Evolutionary conservation across 2,797 vertebrate genomes (phyloP).

Genomic region (Megaceryle alcyon): DNA sequence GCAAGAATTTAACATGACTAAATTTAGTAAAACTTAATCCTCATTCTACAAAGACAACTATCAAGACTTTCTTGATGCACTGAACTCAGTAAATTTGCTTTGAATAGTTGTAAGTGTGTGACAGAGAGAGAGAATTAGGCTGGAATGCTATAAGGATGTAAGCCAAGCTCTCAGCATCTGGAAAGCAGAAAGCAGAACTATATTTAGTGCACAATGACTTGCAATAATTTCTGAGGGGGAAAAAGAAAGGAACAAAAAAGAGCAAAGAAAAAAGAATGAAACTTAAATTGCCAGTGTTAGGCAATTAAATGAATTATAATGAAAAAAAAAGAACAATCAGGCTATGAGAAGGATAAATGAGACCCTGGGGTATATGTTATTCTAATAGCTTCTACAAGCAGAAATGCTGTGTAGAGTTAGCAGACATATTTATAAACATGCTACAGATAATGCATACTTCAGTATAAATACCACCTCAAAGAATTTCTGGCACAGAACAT

Average conservation of each 20-base stretch:
- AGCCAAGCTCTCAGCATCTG: conserved; percentile 77
- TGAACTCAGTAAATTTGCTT: conserved; percentile 47
- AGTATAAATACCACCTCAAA: conserved; percentile 58
- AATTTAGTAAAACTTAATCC: neutral
- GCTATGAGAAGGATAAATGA: conserved; percentile 28
- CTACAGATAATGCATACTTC: conserved; percentile 56
- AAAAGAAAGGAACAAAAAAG: conserved; percentile 8
- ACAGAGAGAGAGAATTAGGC: conserved; percentile 14
- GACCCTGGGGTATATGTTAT: conserved; percentile 34
- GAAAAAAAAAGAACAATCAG: conserved; percentile 53
- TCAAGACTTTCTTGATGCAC: neutral
- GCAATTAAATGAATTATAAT: conserved; percentile 64
- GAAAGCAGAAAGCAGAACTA: conserved; percentile 77
- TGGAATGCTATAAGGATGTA: conserved; percentile 70
- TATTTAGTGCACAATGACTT: conserved; percentile 84
- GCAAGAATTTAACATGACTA: neutral
- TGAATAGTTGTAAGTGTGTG: conserved; percentile 39
- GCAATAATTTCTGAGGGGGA: conserved; percentile 74
- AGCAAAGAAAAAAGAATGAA: conserved; percentile 43
- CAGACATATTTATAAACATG: conserved; percentile 70
- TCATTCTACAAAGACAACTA: neutral
- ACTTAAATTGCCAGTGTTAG: conserved; percentile 48
- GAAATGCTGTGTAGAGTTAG: conserved; percentile 53
- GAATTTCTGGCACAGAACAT: conserved; percentile 60
- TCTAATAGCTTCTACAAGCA: conserved; percentile 38